Evolutionary conservation across 1,140 invertebrate genomes (phyloP).

Genomic region (Heliothis subflexa): DNA sequence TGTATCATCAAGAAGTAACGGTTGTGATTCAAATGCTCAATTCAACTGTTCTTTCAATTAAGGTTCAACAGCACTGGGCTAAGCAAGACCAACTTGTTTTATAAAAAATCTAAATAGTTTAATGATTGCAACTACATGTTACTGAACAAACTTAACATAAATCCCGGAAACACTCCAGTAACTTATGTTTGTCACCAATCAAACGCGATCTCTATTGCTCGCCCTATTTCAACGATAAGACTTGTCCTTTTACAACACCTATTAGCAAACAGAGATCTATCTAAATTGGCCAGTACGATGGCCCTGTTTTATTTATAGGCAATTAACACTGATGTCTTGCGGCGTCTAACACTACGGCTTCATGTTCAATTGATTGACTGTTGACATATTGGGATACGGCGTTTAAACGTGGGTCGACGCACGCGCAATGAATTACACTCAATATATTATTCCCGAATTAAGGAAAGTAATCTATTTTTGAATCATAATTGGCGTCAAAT

Average conservation of each 20-base stretch:
- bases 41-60: background rate
- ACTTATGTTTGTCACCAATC: constrained; percentile 12
- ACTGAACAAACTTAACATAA: background rate
- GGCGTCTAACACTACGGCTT: constrained; percentile 52
- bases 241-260: background rate
- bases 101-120: background rate
- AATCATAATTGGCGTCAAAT: constrained; percentile 34
- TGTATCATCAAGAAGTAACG: background rate
- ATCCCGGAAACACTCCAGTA: constrained; percentile 34
- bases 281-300: constrained; percentile 45
- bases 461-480: background rate
- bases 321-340: constrained; percentile 61
- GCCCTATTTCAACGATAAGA: background rate
- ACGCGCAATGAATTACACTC: constrained; percentile 1
- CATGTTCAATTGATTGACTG: constrained; percentile 66
- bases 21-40: background rate
- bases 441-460: background rate
- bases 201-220: constrained; percentile 15
- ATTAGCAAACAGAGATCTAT: constrained; percentile 46
- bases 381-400: constrained; percentile 59
- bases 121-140: background rate
- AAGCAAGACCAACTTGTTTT: background rate
- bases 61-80: background rate
- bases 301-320: constrained; percentile 64
- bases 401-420: constrained; percentile 27